A percentile compares a stretch with the other conserved stretches of the same genome.
These are phyloP conservation scores for Notothenia rossii DNA, from an alignment of 2,113 vertebrate species.

Conservation along the genomic window DNA sequence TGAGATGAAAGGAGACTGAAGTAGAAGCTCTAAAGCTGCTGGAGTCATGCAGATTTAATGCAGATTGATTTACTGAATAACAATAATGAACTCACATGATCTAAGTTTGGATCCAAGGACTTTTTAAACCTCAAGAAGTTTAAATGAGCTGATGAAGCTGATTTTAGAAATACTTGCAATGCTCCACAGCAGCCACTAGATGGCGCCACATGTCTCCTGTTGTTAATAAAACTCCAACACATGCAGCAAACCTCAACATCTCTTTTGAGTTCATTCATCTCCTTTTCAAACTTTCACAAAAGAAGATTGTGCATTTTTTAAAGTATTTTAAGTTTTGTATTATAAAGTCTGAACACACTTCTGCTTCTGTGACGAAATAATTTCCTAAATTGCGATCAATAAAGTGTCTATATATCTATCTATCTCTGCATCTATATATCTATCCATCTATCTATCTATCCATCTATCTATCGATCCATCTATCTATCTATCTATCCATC, in stretches of 20 bases:
- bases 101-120: background rate
- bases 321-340: too few relatives aligned
- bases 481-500: too few relatives aligned
- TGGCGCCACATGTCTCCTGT: slow-evolving; percentile 22
- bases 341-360: too few relatives aligned
- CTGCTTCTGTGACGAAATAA: too few relatives aligned
- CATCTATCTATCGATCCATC: too few relatives aligned
- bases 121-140: background rate
- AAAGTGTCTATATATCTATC: too few relatives aligned
- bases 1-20: too few relatives aligned
- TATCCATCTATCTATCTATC: too few relatives aligned
- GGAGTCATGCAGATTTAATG: background rate
- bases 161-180: background rate
- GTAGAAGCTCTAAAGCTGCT: background rate
- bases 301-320: too few relatives aligned
- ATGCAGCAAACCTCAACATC: too few relatives aligned
- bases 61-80: background rate
- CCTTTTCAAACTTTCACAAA: background rate
- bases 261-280: background rate
- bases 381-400: too few relatives aligned
- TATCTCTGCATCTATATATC: too few relatives aligned
- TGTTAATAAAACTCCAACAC: background rate
- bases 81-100: background rate
- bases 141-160: background rate
- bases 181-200: slow-evolving; percentile 21